Evolutionary conservation across 2,888 invertebrate genomes (phyloP), one percentile per base, ranked within the genome.

Genomic region (Cheilosia vernalis): DNA sequence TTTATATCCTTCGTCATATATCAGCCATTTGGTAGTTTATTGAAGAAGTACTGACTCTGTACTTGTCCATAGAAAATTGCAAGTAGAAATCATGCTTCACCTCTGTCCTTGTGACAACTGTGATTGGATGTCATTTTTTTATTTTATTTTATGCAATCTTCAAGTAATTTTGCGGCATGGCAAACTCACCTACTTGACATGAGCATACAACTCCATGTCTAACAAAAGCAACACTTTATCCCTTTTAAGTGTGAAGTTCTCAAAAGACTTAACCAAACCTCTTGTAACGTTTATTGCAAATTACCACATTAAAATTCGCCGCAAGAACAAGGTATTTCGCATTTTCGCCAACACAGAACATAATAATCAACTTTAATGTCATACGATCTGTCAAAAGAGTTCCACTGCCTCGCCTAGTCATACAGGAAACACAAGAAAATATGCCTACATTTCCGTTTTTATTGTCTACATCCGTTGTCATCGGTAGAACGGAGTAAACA

Each of bases 381-480:
- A 42, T 27, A 53, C 27, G 27, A 24, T 40, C 40, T 15, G 24
- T 40, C 27, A 66, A 13, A 55, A 30, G 27, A 15, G 19, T 13
- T 4, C 10, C 40, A 17, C n/a, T 19, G 49, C 49, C 21, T 17
- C 42, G 47, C 27, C 6, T 42, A n/a, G 6, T n/a, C n/a, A n/a
- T 27, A 27, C 17, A 13, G 4, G 1, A 21, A 3, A 19, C 3
- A 30, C 27, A 55, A 21, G 4, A 21, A 24, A 30, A 30, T 27
- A 37, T 49, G 27, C 33, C 64, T 64, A 55, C 74, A 56, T 64
- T 47, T 74, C 56, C 56, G 47, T 24, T 74, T 64, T 55, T 40
- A 56, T 64, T 64, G 37, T 56, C 24, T 10, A 27, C 24, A 24
- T 60, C 44, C 56, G 53, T 33, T 72, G 49, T 40, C 51, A 61